Conservation (phyloP, 2,797 vertebrate genomes). For the Morus bassanus region DNA sequence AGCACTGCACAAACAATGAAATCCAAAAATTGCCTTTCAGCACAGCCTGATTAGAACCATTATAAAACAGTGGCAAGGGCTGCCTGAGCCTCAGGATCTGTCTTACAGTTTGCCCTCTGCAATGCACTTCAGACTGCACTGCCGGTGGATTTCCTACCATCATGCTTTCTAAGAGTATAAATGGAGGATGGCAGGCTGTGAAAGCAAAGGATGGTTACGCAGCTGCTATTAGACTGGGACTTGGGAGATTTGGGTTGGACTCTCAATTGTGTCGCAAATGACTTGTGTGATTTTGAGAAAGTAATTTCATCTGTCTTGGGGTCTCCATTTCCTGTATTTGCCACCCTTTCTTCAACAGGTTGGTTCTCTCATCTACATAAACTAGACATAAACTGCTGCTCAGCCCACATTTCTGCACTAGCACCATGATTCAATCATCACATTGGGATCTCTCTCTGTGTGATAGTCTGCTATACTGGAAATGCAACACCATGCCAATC, state of each 20-base stretch:
- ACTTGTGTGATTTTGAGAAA: not conserved
- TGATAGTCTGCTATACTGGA: not conserved
- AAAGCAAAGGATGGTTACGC: not conserved
- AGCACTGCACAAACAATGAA: not conserved
- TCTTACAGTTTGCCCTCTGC: not conserved
- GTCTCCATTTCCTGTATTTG: not conserved
- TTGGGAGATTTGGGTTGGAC: not conserved
- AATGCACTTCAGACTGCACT: not conserved
- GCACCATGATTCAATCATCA: not conserved
- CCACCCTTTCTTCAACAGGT: not conserved
- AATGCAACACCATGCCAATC: not conserved
- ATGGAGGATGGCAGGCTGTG: not conserved
- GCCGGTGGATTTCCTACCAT: not conserved
- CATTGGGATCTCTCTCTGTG: not conserved
- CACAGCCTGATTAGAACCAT: not conserved
- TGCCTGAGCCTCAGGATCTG: not conserved
- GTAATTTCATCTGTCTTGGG: not conserved
- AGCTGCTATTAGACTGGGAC: not conserved
- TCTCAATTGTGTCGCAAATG: not conserved
- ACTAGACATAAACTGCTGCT: not conserved
- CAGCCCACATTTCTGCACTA: not conserved
- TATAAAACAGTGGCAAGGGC: not conserved
- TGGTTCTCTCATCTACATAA: not conserved
- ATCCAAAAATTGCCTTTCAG: slow-evolving; percentile 12
- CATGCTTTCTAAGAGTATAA: not conserved